phyloP scores from a whole-genome alignment of 2,113 vertebrate genomes.

The Sinosuthora webbiana region DNA sequence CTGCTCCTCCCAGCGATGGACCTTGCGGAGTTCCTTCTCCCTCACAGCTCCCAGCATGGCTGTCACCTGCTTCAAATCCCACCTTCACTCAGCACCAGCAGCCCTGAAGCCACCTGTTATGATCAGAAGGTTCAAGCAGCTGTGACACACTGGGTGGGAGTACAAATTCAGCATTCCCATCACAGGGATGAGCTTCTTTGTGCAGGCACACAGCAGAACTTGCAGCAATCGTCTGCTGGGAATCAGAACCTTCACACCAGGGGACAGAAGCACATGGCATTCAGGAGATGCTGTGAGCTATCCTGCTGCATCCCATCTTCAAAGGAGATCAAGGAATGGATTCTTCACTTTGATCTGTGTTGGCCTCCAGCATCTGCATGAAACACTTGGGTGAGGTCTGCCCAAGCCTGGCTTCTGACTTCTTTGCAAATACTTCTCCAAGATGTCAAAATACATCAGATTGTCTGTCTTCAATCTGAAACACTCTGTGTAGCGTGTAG shows the following conservation, averaged over 20 bases:
- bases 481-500: not conserved
- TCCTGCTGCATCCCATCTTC: not conserved
- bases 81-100: not conserved
- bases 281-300: not conserved
- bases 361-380: not conserved
- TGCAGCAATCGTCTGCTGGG: fast-evolving
- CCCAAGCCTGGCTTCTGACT: not conserved
- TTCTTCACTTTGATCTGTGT: not conserved
- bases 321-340: not conserved
- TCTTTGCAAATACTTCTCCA: not conserved
- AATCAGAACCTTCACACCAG: not conserved
- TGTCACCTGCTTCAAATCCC: not conserved
- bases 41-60: not conserved
- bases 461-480: not conserved
- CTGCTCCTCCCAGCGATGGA: not conserved
- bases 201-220: not conserved
- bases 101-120: not conserved
- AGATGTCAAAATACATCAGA: not conserved
- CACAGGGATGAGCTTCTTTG: not conserved
- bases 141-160: not conserved
- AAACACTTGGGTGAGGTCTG: not conserved
- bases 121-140: not conserved
- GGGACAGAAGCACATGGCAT: not conserved
- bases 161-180: not conserved
- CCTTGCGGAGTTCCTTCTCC: fast-evolving